Evolutionary conservation across 2,888 invertebrate species (phyloP).

Genomic region (Philereme vetulata): DNA sequence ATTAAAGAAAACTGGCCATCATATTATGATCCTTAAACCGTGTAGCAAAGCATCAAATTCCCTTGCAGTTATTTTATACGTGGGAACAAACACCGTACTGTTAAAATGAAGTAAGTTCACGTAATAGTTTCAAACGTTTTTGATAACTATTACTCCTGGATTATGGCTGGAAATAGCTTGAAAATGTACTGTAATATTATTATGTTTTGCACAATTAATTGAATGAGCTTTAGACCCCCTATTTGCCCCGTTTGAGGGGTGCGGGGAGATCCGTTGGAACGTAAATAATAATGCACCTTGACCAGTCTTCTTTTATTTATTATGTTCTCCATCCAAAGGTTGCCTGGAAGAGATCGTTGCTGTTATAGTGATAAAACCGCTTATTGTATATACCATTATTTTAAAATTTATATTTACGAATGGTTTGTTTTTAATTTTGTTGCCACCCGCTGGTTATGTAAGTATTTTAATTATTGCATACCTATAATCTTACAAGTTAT

Average conservation of each 20-base stretch:
- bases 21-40: background rate
- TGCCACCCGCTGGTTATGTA: too few species aligned
- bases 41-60: constrained; percentile 15
- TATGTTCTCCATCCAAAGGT: too few species aligned
- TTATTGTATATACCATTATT: too few species aligned
- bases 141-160: rapidly evolving
- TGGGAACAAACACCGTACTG: constrained; percentile 7
- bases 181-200: background rate
- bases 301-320: too few species aligned
- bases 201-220: constrained; percentile 51
- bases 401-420: too few species aligned
- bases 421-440: too few species aligned
- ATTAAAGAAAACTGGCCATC: constrained; percentile 11
- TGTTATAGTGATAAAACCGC: too few species aligned
- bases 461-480: too few species aligned
- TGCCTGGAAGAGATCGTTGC: too few species aligned
- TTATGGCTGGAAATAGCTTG: constrained; percentile 35
- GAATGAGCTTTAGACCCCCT: constrained; percentile 52
- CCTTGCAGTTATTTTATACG: background rate
- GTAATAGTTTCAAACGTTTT: constrained; percentile 13
- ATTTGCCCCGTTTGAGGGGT: constrained; percentile 36
- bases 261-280: constrained; percentile 34
- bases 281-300: background rate
- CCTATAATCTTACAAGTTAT: too few species aligned
- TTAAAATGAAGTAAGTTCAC: constrained; percentile 13